Base-by-base conservation (phyloP, 1,140 invertebrate genomes). In the Aphaenogaster ashmeadi region DNA sequence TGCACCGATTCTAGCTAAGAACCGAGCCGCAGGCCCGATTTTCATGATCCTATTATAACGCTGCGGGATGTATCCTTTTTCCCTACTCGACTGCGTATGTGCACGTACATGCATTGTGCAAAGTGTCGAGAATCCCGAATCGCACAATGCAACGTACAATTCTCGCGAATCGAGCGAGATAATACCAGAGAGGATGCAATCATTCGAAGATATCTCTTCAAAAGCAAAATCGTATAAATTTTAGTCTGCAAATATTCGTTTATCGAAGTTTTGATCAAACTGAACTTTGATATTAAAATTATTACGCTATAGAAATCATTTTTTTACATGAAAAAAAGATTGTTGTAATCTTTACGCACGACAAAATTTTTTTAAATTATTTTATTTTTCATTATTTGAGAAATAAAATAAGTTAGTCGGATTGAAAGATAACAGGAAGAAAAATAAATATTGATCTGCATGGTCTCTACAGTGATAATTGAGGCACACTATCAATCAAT, bases 31-130 rank as follows among this genome's bases (percentile, higher is more conserved):
- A 92, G 92, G 89, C 87, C 87, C 93, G 94, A 95, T 94, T 95
- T 92, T 89, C 88, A 83, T 94, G 92, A 95, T 95, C 94, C 94
- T 95, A 94, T 95, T 95, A 83, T 60, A 69, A 27, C 62, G n/a
- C 50, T 41, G 18, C 18, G 58, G 27, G 38, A 52, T 36, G 60
- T 47, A 83, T 60, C 41, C 27, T 47, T 72, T 72, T 74, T 74
- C 36, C 18, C 52, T 69, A 58, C 52, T 60, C 67, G 64, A 83
- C 15, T 15, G 52, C 38, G 2, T 71, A 41, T 33, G 41, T 83
- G n/a, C 18, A 58, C 67, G 11, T 58, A 27, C 54, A 36, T 72
- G 18, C 38, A 36, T 72, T 81, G 21, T 58, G 2, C 27, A 11
- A 72, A 27, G 67, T 60, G 67, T 72, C 80, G 18, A 72, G 18